A percentile compares a stretch with the other conserved stretches of the same genome.
These are phyloP conservation scores for Falco punctatus DNA, from an alignment of 2,113 vertebrate genomes.

Conservation along the genomic window DNA sequence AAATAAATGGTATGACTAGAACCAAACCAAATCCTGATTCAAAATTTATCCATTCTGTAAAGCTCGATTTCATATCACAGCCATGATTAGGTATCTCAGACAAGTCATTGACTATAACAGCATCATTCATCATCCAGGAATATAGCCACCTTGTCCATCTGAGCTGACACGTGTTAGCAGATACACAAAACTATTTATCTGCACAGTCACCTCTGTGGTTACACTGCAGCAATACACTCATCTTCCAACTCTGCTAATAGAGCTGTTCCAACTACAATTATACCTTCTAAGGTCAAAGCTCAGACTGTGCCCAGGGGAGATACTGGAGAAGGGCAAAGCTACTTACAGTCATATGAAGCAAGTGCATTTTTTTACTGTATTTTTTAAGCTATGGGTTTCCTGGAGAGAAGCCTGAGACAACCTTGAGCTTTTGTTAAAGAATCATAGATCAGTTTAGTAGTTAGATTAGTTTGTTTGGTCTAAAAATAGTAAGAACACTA, in stretches of 20 bases:
- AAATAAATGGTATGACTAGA: not conserved
- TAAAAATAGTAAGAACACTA: not conserved
- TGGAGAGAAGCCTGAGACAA: not conserved
- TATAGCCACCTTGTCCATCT: not conserved
- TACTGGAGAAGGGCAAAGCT: not conserved
- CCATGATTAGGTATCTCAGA: not conserved
- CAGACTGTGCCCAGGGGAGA: not conserved
- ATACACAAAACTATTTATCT: not conserved
- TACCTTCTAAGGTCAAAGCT: not conserved
- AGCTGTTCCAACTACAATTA: not conserved
- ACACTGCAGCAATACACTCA: not conserved
- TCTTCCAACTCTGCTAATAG: not conserved
- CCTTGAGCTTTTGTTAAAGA: not conserved
- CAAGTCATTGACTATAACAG: not conserved
- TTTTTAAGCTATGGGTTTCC: not conserved
- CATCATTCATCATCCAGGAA: not conserved
- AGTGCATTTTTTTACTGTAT: not conserved
- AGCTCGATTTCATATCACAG: not conserved
- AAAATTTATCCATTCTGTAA: not conserved
- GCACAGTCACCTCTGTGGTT: not conserved
- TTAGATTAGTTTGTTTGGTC: not conserved
- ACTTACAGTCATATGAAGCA: not conserved
- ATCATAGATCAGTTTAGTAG: not conserved
- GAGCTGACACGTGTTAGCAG: not conserved
- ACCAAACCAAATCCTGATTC: not conserved